Evolutionary conservation across 2,797 vertebrate species (phyloP).

Genomic region (Falco columbarius): DNA sequence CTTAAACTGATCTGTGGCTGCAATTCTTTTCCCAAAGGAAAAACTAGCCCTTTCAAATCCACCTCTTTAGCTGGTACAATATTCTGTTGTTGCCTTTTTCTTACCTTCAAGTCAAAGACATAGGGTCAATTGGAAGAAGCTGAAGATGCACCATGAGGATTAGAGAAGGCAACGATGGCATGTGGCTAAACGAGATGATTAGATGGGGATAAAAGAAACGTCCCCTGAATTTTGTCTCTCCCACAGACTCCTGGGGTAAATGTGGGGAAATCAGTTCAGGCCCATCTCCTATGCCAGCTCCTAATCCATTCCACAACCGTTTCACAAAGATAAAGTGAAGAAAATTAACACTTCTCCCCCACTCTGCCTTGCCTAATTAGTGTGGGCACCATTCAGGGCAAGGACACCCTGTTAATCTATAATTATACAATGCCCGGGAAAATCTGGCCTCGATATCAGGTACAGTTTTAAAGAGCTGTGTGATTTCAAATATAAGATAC

Average conservation of each 20-base stretch:
- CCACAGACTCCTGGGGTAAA: background rate
- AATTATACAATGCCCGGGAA: conserved; percentile 33
- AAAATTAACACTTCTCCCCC: background rate
- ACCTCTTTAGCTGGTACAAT: background rate
- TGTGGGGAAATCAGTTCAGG: background rate
- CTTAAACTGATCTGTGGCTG: background rate
- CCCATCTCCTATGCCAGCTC: background rate
- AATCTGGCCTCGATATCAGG: background rate
- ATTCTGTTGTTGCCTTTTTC: background rate
- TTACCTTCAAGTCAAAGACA: background rate
- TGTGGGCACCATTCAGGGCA: conserved; percentile 52
- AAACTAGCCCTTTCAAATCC: background rate
- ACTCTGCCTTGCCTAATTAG: background rate
- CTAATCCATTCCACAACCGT: background rate
- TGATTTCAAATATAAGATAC: background rate
- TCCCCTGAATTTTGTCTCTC: background rate
- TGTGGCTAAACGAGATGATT: rapidly evolving
- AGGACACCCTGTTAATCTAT: background rate
- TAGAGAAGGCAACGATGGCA: rapidly evolving
- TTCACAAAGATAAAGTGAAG: background rate
- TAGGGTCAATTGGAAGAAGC: background rate
- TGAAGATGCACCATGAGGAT: background rate
- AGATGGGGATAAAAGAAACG: background rate
- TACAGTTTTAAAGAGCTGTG: background rate
- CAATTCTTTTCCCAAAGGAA: background rate